Base-by-base conservation (phyloP, 1,140 invertebrate genomes). In the Phymorhynchus buccinoides region DNA sequence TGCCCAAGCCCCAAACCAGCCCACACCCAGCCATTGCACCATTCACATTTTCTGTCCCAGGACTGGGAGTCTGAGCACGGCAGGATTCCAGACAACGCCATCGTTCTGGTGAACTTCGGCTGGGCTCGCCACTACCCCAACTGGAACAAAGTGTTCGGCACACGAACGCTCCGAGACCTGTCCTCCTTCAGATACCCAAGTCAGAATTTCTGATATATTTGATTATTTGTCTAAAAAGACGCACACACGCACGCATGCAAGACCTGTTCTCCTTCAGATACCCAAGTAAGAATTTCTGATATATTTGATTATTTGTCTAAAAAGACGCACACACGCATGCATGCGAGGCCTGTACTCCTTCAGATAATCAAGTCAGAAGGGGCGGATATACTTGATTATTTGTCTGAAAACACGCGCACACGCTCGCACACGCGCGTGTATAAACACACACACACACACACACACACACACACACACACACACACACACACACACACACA, bases 61-160 rank as follows among this genome's bases (percentile, higher is more conserved):
- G 78, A 27, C 1, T 91, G 88, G 88, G 90, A 91, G 62, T 32
- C 77, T 18, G 85, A 86, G 48, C 37, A 90, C 80, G 88, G 88
- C 7, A 78, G 42, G 0, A 89, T 90, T 4, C 48, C 71, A 18
- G 35, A 89, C 41, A 87, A 86, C 16, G 86, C 85, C 6, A 84
- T 91, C 52, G 86, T 92, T 3, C 22, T 91, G 22, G 86, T 92
- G 87, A 89, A 90, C 73, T 89, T 88, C 0, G 90, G 90, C 2
- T 91, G 89, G 91, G 32, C 68, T 35, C 27, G 78, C 14, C 86
- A 86, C 30, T 90, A 89, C 42, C 87, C 88, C 35, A 84, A 91
- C 44, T 3, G 22, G 6, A 44, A 3, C 1, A 0, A 35, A 16
- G 80, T 83, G 0, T 83, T 83, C 27, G 75, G 44, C 83, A 71